phyloP scores from a whole-genome alignment of 2,888 invertebrate species.

The Macaria liturata region DNA sequence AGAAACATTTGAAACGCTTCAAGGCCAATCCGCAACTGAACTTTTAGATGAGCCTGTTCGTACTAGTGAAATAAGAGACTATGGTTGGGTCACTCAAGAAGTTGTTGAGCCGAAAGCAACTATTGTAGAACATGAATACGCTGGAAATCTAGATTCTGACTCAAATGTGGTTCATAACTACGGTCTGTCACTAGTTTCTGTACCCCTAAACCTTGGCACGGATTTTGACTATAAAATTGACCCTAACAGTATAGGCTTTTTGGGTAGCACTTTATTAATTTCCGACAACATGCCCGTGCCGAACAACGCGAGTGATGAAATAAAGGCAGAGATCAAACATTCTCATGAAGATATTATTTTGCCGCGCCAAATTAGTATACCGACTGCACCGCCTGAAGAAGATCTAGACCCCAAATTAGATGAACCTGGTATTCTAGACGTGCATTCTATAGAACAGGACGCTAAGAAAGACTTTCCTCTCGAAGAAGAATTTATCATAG shows the following conservation, averaged over 20 bases:
- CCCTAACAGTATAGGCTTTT: constrained; percentile 50
- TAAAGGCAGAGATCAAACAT: constrained; percentile 60
- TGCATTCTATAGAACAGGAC: constrained; percentile 72
- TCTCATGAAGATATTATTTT: constrained; percentile 53
- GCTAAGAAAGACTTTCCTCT: constrained; percentile 72
- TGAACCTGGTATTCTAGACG: constrained; percentile 64
- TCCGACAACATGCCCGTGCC: constrained; percentile 58
- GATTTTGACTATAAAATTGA: constrained; percentile 51
- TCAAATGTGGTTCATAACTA: constrained; percentile 1
- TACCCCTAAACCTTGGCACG: constrained; percentile 32
- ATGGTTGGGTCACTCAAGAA: constrained; percentile 55
- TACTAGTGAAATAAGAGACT: constrained; percentile 35
- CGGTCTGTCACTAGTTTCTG: constrained; percentile 2
- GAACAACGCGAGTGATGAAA: constrained; percentile 64
- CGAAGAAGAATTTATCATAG: constrained; percentile 68
- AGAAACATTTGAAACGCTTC: constrained; percentile 65
- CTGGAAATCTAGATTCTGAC: constrained; percentile 6
- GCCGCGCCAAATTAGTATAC: constrained; percentile 53
- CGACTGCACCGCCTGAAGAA: constrained; percentile 62
- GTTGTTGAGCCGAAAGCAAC: constrained; percentile 1
- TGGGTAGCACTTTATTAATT: constrained; percentile 52
- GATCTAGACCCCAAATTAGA: constrained; percentile 63
- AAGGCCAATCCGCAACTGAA: constrained; percentile 59
- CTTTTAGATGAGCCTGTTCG: constrained; percentile 48
- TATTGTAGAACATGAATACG: constrained; percentile 18